Evolutionary conservation across 2,113 vertebrate genomes (phyloP).

Genomic region (Oryzias celebensis): DNA sequence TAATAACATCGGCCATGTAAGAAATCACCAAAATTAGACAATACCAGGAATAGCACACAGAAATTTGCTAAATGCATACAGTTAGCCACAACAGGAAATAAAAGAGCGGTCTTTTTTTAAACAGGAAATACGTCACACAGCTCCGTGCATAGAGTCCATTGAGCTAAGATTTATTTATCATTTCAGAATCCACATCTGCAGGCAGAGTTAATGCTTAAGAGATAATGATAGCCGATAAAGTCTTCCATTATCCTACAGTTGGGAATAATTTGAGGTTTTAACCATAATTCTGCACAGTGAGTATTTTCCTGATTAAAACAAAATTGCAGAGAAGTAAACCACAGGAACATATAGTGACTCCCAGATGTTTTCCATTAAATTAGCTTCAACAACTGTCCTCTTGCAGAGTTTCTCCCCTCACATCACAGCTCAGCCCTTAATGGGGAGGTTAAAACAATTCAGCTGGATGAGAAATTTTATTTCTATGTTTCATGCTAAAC

Average conservation of each 20-base stretch:
- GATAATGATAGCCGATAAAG: neutral
- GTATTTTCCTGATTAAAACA: constrained; percentile 32
- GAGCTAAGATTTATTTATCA: too few relatives aligned
- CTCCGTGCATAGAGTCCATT: too few relatives aligned
- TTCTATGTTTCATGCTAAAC: neutral
- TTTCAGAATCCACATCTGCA: neutral
- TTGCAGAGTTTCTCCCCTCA: constrained; percentile 25
- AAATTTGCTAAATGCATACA: too few relatives aligned
- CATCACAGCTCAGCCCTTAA: constrained; percentile 25
- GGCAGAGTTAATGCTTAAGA: neutral
- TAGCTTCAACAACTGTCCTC: constrained; percentile 26
- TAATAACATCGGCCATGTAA: too few relatives aligned
- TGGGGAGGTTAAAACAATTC: constrained; percentile 13
- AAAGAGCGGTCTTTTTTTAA: too few relatives aligned
- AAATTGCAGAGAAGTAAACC: constrained; percentile 31
- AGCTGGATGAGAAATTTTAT: neutral
- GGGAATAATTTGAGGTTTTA: constrained; percentile 31
- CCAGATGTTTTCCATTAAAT: constrained; percentile 57
- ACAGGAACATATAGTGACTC: constrained; percentile 48
- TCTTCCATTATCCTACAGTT: constrained; percentile 20
- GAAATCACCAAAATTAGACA: too few relatives aligned
- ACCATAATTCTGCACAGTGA: constrained; percentile 21
- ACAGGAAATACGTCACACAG: too few relatives aligned
- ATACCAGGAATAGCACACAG: too few relatives aligned
- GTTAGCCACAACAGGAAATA: too few relatives aligned